Conservation (phyloP, 1,140 invertebrate genomes). For the Carposina sasakii region DNA sequence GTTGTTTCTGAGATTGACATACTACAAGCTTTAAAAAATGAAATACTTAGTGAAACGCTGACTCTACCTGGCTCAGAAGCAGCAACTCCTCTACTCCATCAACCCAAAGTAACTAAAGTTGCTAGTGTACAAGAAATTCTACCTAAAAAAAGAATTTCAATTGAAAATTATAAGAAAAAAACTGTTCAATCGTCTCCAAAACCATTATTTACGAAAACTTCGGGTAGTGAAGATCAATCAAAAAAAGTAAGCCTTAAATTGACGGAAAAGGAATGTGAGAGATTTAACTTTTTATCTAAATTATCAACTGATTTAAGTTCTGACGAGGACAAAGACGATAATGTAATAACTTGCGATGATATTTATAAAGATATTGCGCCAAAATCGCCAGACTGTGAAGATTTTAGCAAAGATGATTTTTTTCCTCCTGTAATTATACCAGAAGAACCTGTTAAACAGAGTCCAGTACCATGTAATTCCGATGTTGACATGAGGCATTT, state of each 20-base stretch:
- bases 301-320: constrained; percentile 44
- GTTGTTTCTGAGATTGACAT: constrained; percentile 65
- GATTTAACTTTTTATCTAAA: constrained; percentile 72
- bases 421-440: constrained; percentile 57
- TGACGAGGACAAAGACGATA: constrained; percentile 34
- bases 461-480: constrained; percentile 25
- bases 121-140: constrained; percentile 46
- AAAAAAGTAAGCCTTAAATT: constrained; percentile 63
- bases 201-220: constrained; percentile 17
- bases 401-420: constrained; percentile 32
- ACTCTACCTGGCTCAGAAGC: constrained; percentile 30
- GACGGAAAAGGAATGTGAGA: constrained; percentile 72
- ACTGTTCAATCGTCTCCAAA: constrained; percentile 17
- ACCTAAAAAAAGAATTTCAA: constrained; percentile 61
- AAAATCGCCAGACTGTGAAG: constrained; percentile 58
- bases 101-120: constrained; percentile 61
- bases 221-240: constrained; percentile 34
- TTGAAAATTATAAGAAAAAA: constrained; percentile 69
- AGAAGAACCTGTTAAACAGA: constrained; percentile 43
- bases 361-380: constrained; percentile 47
- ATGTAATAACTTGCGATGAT: constrained; percentile 26
- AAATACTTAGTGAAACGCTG: constrained; percentile 54
- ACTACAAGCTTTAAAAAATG: constrained; percentile 65
- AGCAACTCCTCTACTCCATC: constrained; percentile 45
- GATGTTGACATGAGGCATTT: constrained; percentile 60